These are phyloP conservation scores for Halotydeus destructor DNA, from an alignment of 1,140 invertebrate species.

Conservation along the genomic window DNA sequence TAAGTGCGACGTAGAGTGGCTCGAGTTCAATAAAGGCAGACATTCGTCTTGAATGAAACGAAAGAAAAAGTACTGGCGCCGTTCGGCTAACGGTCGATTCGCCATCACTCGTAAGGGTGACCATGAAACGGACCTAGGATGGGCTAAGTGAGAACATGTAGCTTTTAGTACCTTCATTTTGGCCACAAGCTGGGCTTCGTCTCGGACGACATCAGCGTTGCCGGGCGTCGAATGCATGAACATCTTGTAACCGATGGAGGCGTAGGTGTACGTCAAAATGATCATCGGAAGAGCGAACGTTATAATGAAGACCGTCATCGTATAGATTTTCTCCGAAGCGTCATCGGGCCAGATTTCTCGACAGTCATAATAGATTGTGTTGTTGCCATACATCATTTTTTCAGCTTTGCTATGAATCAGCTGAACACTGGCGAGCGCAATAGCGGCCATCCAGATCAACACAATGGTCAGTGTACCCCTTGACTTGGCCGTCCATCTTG, in stretches of 20 bases:
- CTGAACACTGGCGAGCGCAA: conserved; percentile 25
- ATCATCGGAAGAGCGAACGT: conserved; percentile 31
- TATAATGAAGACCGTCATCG: conserved; percentile 27
- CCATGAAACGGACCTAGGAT: too few relatives aligned
- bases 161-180: conserved; percentile 34
- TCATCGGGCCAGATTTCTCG: conserved; percentile 21
- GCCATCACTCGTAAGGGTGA: not conserved
- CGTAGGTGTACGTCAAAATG: conserved; percentile 29
- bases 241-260: conserved; percentile 24
- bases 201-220: conserved; percentile 28
- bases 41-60: conserved; percentile 2
- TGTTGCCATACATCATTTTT: conserved; percentile 17
- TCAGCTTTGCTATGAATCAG: conserved; percentile 24
- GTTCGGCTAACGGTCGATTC: not conserved
- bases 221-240: conserved; percentile 30
- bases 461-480: conserved; percentile 20
- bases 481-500: conserved; percentile 18
- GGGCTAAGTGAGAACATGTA: too few relatives aligned
- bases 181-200: conserved; percentile 26
- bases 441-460: conserved; percentile 28
- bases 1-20: too few relatives aligned
- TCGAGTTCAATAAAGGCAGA: too few relatives aligned
- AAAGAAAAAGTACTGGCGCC: not conserved
- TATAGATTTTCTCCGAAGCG: conserved; percentile 19
- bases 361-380: conserved; percentile 23